These are phyloP conservation scores for Ophthalmolycus amberensis DNA, from an alignment of 2,113 vertebrate genomes.

Conservation along the genomic window DNA sequence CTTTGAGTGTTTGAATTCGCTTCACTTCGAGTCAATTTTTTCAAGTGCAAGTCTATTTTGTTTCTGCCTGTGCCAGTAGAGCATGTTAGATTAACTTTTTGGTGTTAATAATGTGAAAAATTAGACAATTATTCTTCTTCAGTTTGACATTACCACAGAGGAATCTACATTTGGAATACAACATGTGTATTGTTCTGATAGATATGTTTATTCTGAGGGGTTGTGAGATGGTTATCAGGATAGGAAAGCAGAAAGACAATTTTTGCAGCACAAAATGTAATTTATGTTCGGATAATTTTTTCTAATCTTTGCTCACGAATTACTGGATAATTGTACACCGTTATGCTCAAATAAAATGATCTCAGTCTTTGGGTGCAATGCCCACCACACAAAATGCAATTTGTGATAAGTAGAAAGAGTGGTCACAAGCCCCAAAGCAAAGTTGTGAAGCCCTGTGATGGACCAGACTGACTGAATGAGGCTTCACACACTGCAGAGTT, in stretches of 20 bases:
- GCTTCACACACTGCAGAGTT: neutral
- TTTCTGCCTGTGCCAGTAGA: neutral
- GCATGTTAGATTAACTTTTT: neutral
- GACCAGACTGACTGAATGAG: neutral
- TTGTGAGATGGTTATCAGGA: neutral
- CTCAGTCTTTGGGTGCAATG: neutral
- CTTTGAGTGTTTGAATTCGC: neutral
- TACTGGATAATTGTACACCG: neutral
- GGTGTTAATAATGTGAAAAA: neutral
- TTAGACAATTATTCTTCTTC: neutral
- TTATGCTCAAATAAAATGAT: slow-evolving; percentile 19
- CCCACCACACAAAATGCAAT: neutral
- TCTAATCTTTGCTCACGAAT: neutral
- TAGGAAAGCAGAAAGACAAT: neutral
- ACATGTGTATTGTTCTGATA: neutral
- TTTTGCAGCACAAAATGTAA: neutral
- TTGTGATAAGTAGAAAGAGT: neutral
- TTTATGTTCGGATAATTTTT: neutral
- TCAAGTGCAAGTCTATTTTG: neutral
- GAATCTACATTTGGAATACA: neutral
- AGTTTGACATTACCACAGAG: neutral
- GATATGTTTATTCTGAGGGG: neutral
- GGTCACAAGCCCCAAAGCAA: neutral
- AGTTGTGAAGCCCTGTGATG: neutral
- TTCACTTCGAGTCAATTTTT: neutral